These are phyloP conservation scores for Pristionchus fissidentatus DNA, from an alignment of 2,888 invertebrate genomes.

Conservation along the genomic window DNA sequence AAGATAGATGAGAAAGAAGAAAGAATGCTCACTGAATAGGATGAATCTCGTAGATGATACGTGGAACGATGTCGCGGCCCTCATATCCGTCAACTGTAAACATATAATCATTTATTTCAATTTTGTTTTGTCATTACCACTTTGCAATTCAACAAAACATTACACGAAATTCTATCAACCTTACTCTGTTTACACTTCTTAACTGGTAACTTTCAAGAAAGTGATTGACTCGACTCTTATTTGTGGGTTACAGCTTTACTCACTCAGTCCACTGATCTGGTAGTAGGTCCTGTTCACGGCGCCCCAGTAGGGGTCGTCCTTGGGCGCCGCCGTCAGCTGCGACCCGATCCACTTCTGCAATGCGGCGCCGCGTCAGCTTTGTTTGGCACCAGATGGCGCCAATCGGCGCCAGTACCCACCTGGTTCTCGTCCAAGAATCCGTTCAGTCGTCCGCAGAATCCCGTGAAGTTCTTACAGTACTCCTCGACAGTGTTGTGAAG, in stretches of 20 bases:
- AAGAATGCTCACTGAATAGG: constrained; percentile 61
- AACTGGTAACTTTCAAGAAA: too few species aligned
- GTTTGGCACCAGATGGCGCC: neutral
- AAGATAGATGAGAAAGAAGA: neutral
- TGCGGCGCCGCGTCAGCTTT: neutral
- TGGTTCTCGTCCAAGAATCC: constrained; percentile 53
- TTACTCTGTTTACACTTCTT: neutral
- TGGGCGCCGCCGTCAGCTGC: constrained; percentile 61
- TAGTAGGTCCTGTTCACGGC: constrained; percentile 70
- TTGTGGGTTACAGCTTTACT: constrained; percentile 43
- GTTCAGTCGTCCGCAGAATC: constrained; percentile 67
- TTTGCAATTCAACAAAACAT: neutral
- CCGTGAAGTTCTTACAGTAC: constrained; percentile 69
- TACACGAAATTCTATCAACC: neutral
- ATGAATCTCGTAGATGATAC: constrained; percentile 68
- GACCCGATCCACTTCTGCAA: constrained; percentile 65
- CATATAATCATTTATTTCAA: neutral
- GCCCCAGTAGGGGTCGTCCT: constrained; percentile 73
- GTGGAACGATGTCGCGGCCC: constrained; percentile 57
- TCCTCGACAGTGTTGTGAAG: constrained; percentile 56
- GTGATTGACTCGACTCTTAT: neutral
- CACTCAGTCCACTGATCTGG: constrained; percentile 68
- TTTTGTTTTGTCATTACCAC: neutral
- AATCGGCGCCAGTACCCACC: neutral
- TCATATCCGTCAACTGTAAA: constrained; percentile 60